A percentile compares a stretch with the other conserved stretches of the same genome.
phyloP scores from a whole-genome alignment of 2,113 vertebrate genomes.

The Melospiza melodia region DNA sequence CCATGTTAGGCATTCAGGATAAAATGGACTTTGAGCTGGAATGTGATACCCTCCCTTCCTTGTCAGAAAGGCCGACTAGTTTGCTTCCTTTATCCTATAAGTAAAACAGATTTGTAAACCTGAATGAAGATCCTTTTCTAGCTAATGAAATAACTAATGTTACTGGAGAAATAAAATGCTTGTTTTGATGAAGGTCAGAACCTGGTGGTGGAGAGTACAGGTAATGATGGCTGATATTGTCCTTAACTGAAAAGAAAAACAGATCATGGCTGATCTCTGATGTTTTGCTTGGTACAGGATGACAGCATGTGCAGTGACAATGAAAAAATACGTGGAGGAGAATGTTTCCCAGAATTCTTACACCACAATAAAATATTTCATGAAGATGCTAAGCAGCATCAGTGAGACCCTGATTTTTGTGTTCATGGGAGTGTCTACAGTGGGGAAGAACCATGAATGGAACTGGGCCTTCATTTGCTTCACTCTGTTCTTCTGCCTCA shows the following conservation, averaged over 20 bases:
- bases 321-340: conserved; percentile 97
- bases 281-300: conserved; percentile 77
- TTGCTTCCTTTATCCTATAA: background rate
- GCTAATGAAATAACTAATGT: background rate
- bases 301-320: conserved; percentile 91
- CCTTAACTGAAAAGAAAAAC: background rate
- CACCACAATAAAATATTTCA: conserved; percentile 91
- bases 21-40: conserved; percentile 40
- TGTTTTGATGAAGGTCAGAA: background rate
- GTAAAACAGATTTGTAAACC: background rate
- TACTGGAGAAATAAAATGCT: background rate
- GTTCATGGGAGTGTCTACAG: conserved; percentile 93
- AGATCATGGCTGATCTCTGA: background rate
- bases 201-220: background rate
- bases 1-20: background rate
- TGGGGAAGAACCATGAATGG: conserved; percentile 93
- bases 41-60: background rate
- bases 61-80: background rate
- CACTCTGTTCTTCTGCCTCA: conserved; percentile 86
- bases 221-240: background rate
- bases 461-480: conserved; percentile 93
- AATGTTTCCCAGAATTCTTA: conserved; percentile 94
- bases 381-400: conserved; percentile 95
- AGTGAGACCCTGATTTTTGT: conserved; percentile 95
- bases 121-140: background rate